Base-by-base conservation (phyloP, 2,888 invertebrate species). In the Troglohyphantes excavatus region DNA sequence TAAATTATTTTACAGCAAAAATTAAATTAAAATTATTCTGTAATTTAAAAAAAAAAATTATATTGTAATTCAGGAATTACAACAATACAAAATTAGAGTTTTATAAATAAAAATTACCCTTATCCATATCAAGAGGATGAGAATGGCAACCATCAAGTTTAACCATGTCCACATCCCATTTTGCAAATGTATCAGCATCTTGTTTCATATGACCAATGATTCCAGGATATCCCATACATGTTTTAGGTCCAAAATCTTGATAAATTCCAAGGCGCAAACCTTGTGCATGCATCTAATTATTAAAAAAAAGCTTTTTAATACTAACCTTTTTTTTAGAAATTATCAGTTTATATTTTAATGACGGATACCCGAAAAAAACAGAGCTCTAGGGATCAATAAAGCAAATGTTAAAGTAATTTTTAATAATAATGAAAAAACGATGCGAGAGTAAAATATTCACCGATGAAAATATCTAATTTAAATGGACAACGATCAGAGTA, bases 221-320 rank as follows among this genome's bases (percentile, higher is more conserved):
- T 63, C 95, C 95, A 2, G 94, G 95, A 91, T 93, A 94, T 5
- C 94, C 94, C 29, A 93, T 94, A 92, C 95, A 95, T 0, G 95
- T 95, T 76, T 93, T 92, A 5, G 93, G 93, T 13, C 95, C 95
- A 92, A 94, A 94, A 91, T 94, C 94, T 92, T 94, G 94, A 92
- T 95, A 95, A 85, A 94, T 94, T 27, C 94, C 95, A 84, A 95
- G 93, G 91, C 94, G 94, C 17, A 95, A 92, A 9, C 94, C 94
- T 61, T 92, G 92, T 19, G 92, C 90, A 92, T 94, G 94, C 92
- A 94, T 92, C 94, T 94, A 53, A 53, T 6, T 53, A 53, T 53
- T 2, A 46, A 13, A 46, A 53, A 53, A 5, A 53, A 53, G 5
- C 2, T 17, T 17, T 13, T 53, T 39, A 39, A 11, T 3, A 2